These are phyloP conservation scores for Vollenhovia emeryi DNA, from an alignment of 1,140 invertebrate genomes.

Conservation along the genomic window DNA sequence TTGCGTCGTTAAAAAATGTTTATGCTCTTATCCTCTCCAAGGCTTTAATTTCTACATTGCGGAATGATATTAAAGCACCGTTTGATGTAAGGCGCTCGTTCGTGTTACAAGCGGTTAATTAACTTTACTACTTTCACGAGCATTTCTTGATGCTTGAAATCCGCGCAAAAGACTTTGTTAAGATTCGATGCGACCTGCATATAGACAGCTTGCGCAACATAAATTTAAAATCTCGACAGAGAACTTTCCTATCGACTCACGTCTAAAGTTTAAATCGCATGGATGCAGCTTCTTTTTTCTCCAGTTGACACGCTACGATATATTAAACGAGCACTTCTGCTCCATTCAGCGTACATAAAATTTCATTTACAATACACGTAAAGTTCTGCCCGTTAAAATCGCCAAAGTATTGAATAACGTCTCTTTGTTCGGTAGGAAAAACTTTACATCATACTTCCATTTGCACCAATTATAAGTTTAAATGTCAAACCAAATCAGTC, in stretches of 20 bases:
- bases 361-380: background rate
- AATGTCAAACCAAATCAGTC: background rate
- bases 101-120: conserved; percentile 65
- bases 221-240: background rate
- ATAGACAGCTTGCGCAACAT: background rate
- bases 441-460: background rate
- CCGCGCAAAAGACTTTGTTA: conserved; percentile 53
- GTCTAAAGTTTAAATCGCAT: background rate
- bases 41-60: background rate
- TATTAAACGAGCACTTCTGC: background rate
- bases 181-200: conserved; percentile 32
- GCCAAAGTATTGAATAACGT: background rate
- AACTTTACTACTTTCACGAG: conserved; percentile 57
- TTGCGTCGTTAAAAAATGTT: conserved; percentile 39
- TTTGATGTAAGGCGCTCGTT: conserved; percentile 36
- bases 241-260: background rate
- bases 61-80: conserved; percentile 13
- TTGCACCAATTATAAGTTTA: background rate
- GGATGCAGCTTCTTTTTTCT: background rate
- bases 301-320: background rate
- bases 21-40: conserved; percentile 4
- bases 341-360: background rate
- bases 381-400: background rate
- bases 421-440: background rate
- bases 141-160: conserved; percentile 43